These are phyloP conservation scores for Eupeodes latifasciatus DNA, from an alignment of 2,888 invertebrate genomes.

Conservation along the genomic window DNA sequence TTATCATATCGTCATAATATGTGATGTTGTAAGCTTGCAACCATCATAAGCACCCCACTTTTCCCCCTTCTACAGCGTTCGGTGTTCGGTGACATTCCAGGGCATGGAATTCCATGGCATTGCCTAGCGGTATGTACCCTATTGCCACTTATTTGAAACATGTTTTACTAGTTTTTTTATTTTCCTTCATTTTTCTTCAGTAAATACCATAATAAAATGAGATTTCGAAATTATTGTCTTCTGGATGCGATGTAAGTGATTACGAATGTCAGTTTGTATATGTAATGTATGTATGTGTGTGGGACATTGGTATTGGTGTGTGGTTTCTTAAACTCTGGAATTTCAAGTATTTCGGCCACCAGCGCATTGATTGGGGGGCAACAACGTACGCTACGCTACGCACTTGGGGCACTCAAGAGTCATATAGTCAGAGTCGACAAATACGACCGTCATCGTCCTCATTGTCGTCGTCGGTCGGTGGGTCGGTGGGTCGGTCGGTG, in stretches of 20 bases:
- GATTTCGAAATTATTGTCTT: constrained; percentile 75
- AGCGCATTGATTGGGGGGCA: constrained; percentile 70
- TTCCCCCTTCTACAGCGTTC: constrained; percentile 13
- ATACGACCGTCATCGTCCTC: background rate
- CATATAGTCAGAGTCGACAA: constrained; percentile 11
- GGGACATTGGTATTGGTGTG: constrained; percentile 58
- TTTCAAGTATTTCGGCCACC: constrained; percentile 74
- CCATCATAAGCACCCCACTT: constrained; percentile 4
- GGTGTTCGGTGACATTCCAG: constrained; percentile 53
- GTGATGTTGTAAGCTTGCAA: constrained; percentile 67
- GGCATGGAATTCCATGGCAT: constrained; percentile 70
- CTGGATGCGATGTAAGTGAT: constrained; percentile 48
- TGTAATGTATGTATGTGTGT: background rate
- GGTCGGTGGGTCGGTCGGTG: background rate
- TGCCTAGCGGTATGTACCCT: constrained; percentile 74
- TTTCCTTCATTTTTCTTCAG: constrained; percentile 38
- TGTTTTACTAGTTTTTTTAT: constrained; percentile 69
- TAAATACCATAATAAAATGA: constrained; percentile 76
- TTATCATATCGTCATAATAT: constrained; percentile 65
- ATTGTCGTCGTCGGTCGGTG: background rate
- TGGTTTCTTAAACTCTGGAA: constrained; percentile 76
- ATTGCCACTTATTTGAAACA: constrained; percentile 75
- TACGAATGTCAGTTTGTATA: background rate
- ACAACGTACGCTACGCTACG: constrained; percentile 23
- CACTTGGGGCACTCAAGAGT: constrained; percentile 62